Conservation (phyloP, 2,113 vertebrate species). For the Nycticorax nycticorax region DNA sequence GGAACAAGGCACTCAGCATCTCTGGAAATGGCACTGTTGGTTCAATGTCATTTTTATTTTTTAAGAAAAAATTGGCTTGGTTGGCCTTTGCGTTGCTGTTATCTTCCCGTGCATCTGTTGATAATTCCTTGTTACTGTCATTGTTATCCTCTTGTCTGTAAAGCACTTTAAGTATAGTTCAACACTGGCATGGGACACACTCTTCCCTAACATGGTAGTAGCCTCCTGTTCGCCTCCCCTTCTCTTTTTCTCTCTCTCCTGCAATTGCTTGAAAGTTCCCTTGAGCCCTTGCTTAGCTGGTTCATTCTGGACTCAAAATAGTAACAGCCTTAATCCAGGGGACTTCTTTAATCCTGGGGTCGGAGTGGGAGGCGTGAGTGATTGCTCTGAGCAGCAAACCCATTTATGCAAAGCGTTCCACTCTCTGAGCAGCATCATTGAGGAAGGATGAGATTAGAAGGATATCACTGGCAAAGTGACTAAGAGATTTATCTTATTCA, state of each 20-base stretch:
- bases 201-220: neutral
- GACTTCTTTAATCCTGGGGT: conserved; percentile 45
- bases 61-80: neutral
- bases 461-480: conserved; percentile 56
- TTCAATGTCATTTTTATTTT: neutral
- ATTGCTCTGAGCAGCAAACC: conserved; percentile 44
- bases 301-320: conserved; percentile 46
- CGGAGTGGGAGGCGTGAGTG: neutral
- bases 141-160: neutral
- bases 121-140: neutral
- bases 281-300: neutral
- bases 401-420: conserved; percentile 43
- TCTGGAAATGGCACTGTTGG: neutral
- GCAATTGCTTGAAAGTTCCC: neutral
- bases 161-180: neutral
- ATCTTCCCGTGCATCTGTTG: neutral
- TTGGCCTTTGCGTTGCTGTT: neutral
- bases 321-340: conserved; percentile 55
- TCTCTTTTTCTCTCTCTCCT: neutral
- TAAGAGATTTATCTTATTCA: conserved; percentile 64
- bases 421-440: conserved; percentile 12
- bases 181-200: neutral
- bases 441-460: conserved; percentile 67
- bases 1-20: neutral
- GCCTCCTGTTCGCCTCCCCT: neutral